Base-by-base conservation (phyloP, 2,888 invertebrate genomes). In the Ceratothoa steindachneri region DNA sequence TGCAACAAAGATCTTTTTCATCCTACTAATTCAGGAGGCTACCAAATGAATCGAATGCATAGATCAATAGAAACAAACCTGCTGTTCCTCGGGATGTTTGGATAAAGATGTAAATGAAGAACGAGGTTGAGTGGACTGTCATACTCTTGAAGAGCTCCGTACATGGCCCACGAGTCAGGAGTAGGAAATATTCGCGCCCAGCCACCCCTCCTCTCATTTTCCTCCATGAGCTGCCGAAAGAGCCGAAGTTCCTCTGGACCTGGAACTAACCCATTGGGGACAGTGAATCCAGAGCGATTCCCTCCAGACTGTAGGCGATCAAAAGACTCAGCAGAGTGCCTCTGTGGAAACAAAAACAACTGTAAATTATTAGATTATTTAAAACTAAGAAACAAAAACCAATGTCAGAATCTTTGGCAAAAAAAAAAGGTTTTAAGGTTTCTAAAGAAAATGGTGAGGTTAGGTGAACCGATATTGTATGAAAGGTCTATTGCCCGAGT, bases 141-240 rank as follows among this genome's bases (percentile, higher is more conserved):
- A 69, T 75, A 80, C 60, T 81, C 80, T 67, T 81, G 76, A 41
- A 81, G 74, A 4, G 80, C 76, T 53, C 81, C 81, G 70, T 85
- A 85, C 4, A 83, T 81, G 53, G 84, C 84, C 93, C 95, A 95
- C 24, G 93, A 91, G 84, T 94, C 93, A 77, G 90, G 89, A 27
- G 93, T 91, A 24, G 96, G 96, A 85, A 95, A 96, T 81, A 96
- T 93, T 67, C 95, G 85, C 9, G 95, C 92, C 86, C 92, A 96
- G 30, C 95, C 95, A 1, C 94, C 94, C 29, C 93, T 86, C 0
- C 95, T 86, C 27, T 89, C 89, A 84, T 93, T 92, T 84, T 96
- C 95, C 66, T 90, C 89, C 80, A 71, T 88, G 29, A 90, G 89
- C 52, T 89, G 88, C 2, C 90, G 88, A 77, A 95, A 87, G 66